Conservation (phyloP, 2,888 invertebrate genomes). For the Orchesella flavescens region DNA sequence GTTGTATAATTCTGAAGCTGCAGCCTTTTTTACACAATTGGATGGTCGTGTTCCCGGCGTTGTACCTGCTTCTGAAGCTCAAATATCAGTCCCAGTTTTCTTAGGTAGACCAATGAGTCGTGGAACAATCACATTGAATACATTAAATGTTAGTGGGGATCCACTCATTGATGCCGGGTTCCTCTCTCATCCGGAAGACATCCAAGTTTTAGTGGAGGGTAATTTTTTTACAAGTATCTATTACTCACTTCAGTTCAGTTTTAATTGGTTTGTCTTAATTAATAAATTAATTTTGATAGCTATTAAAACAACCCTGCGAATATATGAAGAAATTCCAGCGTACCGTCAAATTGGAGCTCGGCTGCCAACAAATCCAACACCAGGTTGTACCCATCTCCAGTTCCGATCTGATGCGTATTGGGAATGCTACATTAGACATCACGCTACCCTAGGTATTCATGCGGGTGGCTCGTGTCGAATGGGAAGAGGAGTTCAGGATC, state of each 20-base stretch:
- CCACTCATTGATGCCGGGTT: conserved; percentile 20
- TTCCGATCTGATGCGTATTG: conserved; percentile 3
- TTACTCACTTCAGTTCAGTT: too few species aligned
- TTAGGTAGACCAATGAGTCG: conserved; percentile 9
- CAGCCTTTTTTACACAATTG: too few species aligned
- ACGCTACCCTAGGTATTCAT: neutral
- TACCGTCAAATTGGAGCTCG: neutral
- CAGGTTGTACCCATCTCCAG: neutral
- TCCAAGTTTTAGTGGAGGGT: conserved; percentile 17
- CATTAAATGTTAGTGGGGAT: neutral
- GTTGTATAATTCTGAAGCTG: too few species aligned
- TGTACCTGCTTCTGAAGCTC: too few species aligned
- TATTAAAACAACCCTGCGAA: neutral
- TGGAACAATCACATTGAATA: neutral
- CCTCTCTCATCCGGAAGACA: neutral
- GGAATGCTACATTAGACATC: conserved; percentile 4
- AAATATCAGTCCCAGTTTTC: neutral
- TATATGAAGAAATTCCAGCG: neutral
- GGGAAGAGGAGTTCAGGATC: conserved; percentile 9
- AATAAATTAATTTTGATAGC: neutral
- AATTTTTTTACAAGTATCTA: too few species aligned
- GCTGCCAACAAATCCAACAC: too few species aligned
- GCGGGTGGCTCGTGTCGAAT: conserved; percentile 11
- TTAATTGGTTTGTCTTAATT: too few species aligned
- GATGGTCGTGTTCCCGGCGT: too few species aligned